These are phyloP conservation scores for Meloidogyne chitwoodi DNA, from an alignment of 1,140 invertebrate species.

Conservation along the genomic window DNA sequence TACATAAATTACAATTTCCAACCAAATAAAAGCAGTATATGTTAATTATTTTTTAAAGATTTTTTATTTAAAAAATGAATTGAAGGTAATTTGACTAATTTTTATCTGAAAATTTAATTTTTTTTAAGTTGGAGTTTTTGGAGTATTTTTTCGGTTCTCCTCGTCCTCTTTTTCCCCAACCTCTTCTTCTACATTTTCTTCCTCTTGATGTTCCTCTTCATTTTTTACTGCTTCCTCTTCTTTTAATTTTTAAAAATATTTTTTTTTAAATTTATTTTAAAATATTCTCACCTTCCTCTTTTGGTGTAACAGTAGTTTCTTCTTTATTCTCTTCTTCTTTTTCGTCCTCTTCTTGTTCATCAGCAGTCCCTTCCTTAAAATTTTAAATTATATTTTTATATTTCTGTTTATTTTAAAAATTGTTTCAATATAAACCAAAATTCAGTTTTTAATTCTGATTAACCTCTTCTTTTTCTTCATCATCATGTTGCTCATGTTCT, in stretches of 20 bases:
- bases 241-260: background rate
- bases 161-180: background rate
- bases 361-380: background rate
- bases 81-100: background rate
- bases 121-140: background rate
- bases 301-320: background rate
- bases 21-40: background rate
- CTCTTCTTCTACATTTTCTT: background rate
- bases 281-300: background rate
- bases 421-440: too few relatives aligned
- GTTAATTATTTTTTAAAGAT: background rate
- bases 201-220: background rate
- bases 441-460: too few relatives aligned
- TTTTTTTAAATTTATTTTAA: background rate
- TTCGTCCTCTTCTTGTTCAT: conserved; percentile 6
- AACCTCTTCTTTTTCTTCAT: background rate
- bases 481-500: background rate
- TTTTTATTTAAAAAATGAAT: background rate
- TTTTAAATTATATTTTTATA: too few relatives aligned
- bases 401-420: too few relatives aligned
- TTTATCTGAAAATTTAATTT: background rate
- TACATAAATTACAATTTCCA: background rate
- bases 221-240: background rate
- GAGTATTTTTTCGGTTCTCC: background rate
- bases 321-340: conserved; percentile 3